Percentiles rank a stretch among this genome's conserved stretches.
Evolutionary conservation across 2,888 invertebrate species (phyloP).

Genomic region (Phymatocera aterrima): DNA sequence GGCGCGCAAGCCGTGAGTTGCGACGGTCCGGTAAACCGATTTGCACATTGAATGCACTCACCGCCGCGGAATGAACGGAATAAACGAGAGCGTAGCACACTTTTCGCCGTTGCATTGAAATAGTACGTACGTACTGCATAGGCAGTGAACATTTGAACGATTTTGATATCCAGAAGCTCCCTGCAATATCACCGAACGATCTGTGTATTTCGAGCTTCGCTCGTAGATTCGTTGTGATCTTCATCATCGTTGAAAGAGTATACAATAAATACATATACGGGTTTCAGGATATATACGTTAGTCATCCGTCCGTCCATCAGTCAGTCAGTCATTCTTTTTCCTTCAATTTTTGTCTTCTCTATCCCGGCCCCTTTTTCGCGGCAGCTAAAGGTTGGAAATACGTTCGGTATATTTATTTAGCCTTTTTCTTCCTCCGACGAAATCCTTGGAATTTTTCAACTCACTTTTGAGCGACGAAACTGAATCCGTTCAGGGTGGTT

Average conservation of each 20-base stretch:
- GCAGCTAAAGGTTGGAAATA: background rate
- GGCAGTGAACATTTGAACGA: too few species aligned
- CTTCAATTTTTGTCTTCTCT: background rate
- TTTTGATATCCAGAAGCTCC: too few species aligned
- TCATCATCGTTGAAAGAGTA: background rate
- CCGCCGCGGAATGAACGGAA: background rate
- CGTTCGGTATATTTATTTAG: conserved; percentile 32
- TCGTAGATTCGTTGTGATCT: background rate
- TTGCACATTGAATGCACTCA: conserved; percentile 67
- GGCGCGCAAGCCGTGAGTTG: conserved; percentile 33
- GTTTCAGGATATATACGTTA: background rate
- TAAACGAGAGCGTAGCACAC: background rate
- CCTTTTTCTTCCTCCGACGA: conserved; percentile 16
- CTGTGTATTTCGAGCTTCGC: too few species aligned
- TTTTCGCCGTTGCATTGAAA: too few species aligned
- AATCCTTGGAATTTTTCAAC: conserved; percentile 23
- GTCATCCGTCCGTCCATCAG: conserved; percentile 21
- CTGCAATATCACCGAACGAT: too few species aligned
- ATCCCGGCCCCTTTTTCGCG: background rate
- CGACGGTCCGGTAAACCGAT: conserved; percentile 67
- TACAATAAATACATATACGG: background rate
- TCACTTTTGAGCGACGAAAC: too few species aligned
- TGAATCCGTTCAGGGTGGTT: too few species aligned
- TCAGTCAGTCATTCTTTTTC: background rate
- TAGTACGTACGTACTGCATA: too few species aligned